phyloP scores from a whole-genome alignment of 2,888 invertebrate species.

The Falcaria lacertinaria region DNA sequence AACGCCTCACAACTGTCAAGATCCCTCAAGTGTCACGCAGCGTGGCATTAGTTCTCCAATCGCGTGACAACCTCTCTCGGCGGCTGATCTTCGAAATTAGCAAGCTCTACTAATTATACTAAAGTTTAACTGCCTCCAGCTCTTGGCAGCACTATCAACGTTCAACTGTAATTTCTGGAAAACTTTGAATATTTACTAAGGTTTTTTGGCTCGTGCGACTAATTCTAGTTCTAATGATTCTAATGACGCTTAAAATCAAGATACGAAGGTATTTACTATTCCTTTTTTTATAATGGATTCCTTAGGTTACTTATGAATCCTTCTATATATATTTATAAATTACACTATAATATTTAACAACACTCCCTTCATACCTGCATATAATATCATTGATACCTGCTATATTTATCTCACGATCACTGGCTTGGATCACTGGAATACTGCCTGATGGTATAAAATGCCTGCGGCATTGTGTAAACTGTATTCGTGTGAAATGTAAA shows the following conservation, averaged over 20 bases:
- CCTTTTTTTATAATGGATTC: too few relatives aligned
- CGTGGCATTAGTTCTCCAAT: conserved; percentile 25
- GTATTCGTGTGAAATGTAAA: too few relatives aligned
- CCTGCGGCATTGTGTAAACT: too few relatives aligned
- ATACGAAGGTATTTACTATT: conserved; percentile 4
- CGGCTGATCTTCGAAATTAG: conserved; percentile 59
- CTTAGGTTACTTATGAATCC: too few relatives aligned
- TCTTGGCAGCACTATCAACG: conserved; percentile 57
- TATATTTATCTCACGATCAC: too few relatives aligned
- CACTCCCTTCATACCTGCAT: too few relatives aligned
- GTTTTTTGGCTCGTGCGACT: conserved; percentile 31
- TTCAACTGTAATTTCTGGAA: conserved; percentile 34
- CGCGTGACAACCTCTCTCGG: conserved; percentile 36
- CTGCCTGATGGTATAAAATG: too few relatives aligned
- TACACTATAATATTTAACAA: too few relatives aligned
- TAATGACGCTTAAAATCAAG: conserved; percentile 17
- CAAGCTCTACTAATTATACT: conserved; percentile 60
- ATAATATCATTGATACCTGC: too few relatives aligned
- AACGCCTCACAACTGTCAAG: conserved; percentile 13
- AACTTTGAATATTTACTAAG: conserved; percentile 41
- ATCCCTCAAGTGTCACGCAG: conserved; percentile 20
- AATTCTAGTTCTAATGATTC: conserved; percentile 18
- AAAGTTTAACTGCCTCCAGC: conserved; percentile 54
- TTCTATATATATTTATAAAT: too few relatives aligned
- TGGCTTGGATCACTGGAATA: too few relatives aligned